Percentiles rank a stretch among this genome's conserved stretches.
Evolutionary conservation across 2,888 invertebrate species (phyloP).

Genomic region (Carabus problematicus): DNA sequence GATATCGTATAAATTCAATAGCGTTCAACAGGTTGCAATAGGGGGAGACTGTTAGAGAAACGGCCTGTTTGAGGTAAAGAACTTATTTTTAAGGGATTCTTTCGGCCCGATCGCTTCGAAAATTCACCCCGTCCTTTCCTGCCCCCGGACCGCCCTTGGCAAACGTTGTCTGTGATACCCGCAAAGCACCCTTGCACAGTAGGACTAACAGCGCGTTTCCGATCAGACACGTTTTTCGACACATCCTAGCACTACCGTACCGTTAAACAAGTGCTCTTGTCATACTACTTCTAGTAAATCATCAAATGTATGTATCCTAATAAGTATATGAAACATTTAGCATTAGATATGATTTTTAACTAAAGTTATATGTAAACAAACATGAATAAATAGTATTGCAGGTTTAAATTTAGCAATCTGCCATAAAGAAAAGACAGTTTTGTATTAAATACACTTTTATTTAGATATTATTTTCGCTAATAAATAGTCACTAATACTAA

Average conservation of each 20-base stretch:
- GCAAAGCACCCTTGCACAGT: conserved; percentile 22
- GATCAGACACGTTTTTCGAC: conserved; percentile 34
- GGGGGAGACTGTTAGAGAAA: not conserved
- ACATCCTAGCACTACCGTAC: conserved; percentile 11
- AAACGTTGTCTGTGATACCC: conserved; percentile 5
- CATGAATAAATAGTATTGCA: not conserved
- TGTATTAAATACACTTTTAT: no score
- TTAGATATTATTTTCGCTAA: no score
- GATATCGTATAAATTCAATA: conserved; percentile 32
- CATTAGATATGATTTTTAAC: not conserved
- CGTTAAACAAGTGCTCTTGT: conserved; percentile 5
- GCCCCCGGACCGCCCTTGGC: not conserved
- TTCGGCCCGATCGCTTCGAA: conserved; percentile 39
- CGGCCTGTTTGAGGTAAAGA: conserved; percentile 36
- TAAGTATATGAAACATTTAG: not conserved
- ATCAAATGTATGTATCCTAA: not conserved
- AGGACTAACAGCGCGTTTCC: conserved; percentile 36
- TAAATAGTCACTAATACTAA: no score
- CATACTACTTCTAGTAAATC: not conserved
- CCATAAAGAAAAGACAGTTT: not conserved
- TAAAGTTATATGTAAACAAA: not conserved
- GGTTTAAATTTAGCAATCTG: not conserved
- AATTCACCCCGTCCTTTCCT: not conserved
- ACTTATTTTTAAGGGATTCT: conserved; percentile 41
- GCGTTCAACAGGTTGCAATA: conserved; percentile 32